Base-by-base conservation (phyloP, 2,888 invertebrate species). In the Coelopa pilipes region DNA sequence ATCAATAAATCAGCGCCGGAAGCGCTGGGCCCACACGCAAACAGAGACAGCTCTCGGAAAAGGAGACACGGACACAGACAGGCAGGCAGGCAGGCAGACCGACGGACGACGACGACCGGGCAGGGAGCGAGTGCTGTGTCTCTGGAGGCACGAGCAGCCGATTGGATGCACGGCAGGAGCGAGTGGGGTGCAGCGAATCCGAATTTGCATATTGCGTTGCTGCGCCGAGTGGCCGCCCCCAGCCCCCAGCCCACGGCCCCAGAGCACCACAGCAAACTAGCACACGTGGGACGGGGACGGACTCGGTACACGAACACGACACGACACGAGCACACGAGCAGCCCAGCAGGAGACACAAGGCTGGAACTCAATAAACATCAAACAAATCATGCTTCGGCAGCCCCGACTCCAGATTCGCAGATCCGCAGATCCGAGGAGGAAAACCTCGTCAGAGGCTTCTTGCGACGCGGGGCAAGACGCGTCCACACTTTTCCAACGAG, bases 1-100 rank as follows among this genome's bases (percentile, higher is more conserved):
- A 74, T 74, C 71, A 71, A 65, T 71, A 71, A 71, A 71, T 71
- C 71, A 71, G 53, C 71, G n/a, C 45, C 62, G 45, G 17, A 53
- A 71, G 71, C 65, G 60, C 55, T 21, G 53, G 21, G 46, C 63
- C 45, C 21, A 15, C 53, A 53, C 53, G n/a, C 53, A 15, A 13
- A 53, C 53, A 53, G 53, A 53, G 13, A 53, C 53, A n/a, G n/a
- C 53, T 15, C n/a, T n/a, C 13, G 2, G 13, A n/a, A 13, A 49
- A 15, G 13, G 15, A 53, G 5, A 9, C 53, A 53, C 13, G 5
- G 10, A 13, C 53, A 34, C 34, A 34, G 4, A 53, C 53, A 53
- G 3, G 15, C 4, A 53, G 3, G 10, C 53, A 53, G 3, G 13
- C 3, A 53, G 5, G n/a, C 53, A 53, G 15, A 53, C 13, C 10